Percentiles rank a stretch among this genome's conserved stretches.
Evolutionary conservation across 2,888 invertebrate genomes (phyloP).

Genomic region (Troides oblongomaculatus): DNA sequence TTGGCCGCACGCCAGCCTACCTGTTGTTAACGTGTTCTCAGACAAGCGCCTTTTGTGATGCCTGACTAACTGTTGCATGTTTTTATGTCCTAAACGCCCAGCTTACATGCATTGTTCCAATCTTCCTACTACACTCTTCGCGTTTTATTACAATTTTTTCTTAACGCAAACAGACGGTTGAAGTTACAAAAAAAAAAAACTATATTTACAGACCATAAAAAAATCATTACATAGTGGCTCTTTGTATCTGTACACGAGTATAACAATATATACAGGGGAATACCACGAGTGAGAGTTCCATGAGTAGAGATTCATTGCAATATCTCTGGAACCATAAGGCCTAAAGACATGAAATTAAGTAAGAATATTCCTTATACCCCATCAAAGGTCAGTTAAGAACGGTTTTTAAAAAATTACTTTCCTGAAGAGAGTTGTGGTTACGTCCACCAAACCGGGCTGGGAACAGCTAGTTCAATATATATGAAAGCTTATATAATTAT

Average conservation of each 20-base stretch:
- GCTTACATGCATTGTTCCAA: slow-evolving; percentile 27
- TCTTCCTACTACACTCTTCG: slow-evolving; percentile 17
- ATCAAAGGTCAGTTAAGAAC: too few species aligned
- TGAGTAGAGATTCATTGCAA: too few species aligned
- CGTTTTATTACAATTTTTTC: slow-evolving; percentile 25
- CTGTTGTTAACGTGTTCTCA: slow-evolving; percentile 69
- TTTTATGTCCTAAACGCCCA: slow-evolving; percentile 27
- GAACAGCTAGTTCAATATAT: too few species aligned
- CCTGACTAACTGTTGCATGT: slow-evolving; percentile 51
- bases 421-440: too few species aligned
- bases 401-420: too few species aligned
- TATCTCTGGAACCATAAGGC: too few species aligned
- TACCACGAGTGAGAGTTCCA: too few species aligned
- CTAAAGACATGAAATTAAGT: too few species aligned
- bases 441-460: too few species aligned
- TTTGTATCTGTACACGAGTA: neutral
- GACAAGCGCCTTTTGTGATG: slow-evolving; percentile 43
- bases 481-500: too few species aligned
- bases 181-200: slow-evolving; percentile 5
- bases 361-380: too few species aligned
- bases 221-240: neutral
- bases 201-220: neutral
- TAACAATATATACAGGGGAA: too few species aligned
- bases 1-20: slow-evolving; percentile 72
- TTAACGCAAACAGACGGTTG: slow-evolving; percentile 3